phyloP scores from a whole-genome alignment of 1,140 invertebrate species.

The Uloborus diversus region DNA sequence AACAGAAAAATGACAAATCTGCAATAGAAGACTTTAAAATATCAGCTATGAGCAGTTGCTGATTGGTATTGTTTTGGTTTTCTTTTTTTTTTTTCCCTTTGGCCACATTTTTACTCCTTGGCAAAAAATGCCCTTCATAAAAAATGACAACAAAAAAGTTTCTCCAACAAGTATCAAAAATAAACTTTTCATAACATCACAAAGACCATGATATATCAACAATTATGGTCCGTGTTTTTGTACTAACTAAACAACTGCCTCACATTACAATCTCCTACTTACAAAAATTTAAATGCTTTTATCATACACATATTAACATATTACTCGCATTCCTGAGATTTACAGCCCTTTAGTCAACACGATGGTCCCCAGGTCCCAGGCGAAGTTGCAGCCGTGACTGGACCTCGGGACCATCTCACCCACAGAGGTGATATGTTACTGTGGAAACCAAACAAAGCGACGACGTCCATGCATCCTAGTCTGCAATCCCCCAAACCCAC shows the following conservation, averaged over 20 bases:
- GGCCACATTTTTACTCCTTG: conserved; percentile 57
- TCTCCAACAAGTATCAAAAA: conserved; percentile 70
- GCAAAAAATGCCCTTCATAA: conserved; percentile 56
- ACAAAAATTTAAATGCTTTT: conserved; percentile 55
- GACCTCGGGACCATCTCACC: conserved; percentile 14
- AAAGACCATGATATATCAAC: conserved; percentile 66
- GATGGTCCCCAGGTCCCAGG: conserved; percentile 29
- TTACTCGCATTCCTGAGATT: conserved; percentile 56
- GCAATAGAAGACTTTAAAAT: conserved; percentile 37
- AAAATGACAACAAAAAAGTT: conserved; percentile 66
- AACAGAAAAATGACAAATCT: conserved; percentile 54
- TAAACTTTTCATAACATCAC: conserved; percentile 68
- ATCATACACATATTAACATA: conserved; percentile 55
- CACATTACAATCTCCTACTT: conserved; percentile 50
- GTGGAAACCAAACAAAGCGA: conserved; percentile 58
- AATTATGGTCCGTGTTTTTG: conserved; percentile 65
- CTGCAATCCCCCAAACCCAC: conserved; percentile 53
- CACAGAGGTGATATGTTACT: conserved; percentile 56
- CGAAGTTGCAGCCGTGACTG: neutral
- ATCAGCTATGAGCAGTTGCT: conserved; percentile 27
- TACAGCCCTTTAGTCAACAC: conserved; percentile 18
- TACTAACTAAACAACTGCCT: conserved; percentile 64
- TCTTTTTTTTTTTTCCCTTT: conserved; percentile 29
- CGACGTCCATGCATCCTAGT: conserved; percentile 40
- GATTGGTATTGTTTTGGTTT: conserved; percentile 19